Conservation (phyloP, 2,797 vertebrate genomes). For the Carapus acus region DNA sequence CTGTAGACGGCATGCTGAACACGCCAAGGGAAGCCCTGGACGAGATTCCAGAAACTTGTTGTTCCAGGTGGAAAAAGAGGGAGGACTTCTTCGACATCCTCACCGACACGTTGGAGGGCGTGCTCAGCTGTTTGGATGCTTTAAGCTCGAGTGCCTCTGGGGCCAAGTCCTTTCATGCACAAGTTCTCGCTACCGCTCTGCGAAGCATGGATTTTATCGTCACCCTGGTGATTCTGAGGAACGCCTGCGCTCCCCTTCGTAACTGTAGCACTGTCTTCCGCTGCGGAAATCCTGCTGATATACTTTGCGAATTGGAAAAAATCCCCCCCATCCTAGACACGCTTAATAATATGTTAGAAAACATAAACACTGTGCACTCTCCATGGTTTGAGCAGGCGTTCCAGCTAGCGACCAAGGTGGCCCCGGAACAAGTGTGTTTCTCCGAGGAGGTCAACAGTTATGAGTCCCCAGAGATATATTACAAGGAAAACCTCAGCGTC, state of each 20-base stretch:
- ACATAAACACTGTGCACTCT: constrained; percentile 81
- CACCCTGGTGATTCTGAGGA: constrained; percentile 87
- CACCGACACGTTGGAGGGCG: constrained; percentile 84
- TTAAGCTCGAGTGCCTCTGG: constrained; percentile 73
- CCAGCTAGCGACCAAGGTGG: constrained; percentile 81
- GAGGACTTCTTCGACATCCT: constrained; percentile 92
- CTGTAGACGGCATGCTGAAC: constrained; percentile 76
- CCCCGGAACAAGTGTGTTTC: constrained; percentile 73
- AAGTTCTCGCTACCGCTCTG: constrained; percentile 80
- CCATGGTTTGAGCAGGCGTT: constrained; percentile 94
- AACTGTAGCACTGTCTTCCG: constrained; percentile 95
- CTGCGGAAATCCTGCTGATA: constrained; percentile 89
- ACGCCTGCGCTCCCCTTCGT: constrained; percentile 84
- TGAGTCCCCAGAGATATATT: constrained; percentile 83
- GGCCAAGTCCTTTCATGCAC: constrained; percentile 74
- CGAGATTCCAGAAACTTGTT: constrained; percentile 79
- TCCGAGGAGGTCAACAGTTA: constrained; percentile 78
- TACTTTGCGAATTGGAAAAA: constrained; percentile 91
- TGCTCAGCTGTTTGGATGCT: constrained; percentile 85
- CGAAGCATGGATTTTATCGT: constrained; percentile 89
- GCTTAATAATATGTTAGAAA: constrained; percentile 86
- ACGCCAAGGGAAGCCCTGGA: constrained; percentile 76
- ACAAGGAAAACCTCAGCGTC: constrained; percentile 82
- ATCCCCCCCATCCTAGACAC: constrained; percentile 83
- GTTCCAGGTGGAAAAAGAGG: constrained; percentile 86